Base-by-base conservation (phyloP, 2,888 invertebrate genomes). In the Drosophila colorata region DNA sequence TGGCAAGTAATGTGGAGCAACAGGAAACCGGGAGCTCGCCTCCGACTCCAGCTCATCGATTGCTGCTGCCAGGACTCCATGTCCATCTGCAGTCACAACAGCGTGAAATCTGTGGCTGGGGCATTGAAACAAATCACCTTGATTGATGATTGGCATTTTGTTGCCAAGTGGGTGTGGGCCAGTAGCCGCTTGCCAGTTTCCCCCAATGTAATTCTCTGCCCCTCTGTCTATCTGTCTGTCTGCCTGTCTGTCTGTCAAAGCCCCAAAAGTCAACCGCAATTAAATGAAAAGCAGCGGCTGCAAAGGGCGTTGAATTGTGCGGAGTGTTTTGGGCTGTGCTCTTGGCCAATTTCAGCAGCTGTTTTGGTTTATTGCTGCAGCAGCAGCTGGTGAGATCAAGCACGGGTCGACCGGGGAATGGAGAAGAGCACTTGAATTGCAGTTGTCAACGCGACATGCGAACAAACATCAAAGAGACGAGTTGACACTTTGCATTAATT, bases 121-220 rank as follows among this genome's bases (percentile, higher is more conserved):
- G 86, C 80, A 82, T 80, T 90, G 85, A 84, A 87, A 89, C 88
- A 90, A 90, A 91, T 91, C 90, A 90, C 90, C 82, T 89, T 90
- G 90, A 91, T 91, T 91, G 90, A 90, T 91, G 90, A 90, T 90
- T 90, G 89, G 85, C 88, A 89, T 87, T 89, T 74, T 80, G 83
- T 78, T 81, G 78, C 64, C 80, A 74, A 84, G 69, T 65, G 73
- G 64, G 56, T 41, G 2, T 2, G n/a, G n/a, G 23, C 52, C 20
- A 47, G 58, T 25, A 56, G 56, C 31, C 4, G 18, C 8, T 31
- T 31, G 47, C 40, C 58, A 58, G 57, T 13, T 28, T 46, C 13
- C 33, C 41, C 25, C 33, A 8, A 37, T 35, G 31, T 18, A 1
- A 38, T 33, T 9, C 9, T 33, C 18, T 18, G n/a, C 35, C 47